Conservation (phyloP, 2,797 vertebrate species). For the Aselliscus stoliczkanus region DNA sequence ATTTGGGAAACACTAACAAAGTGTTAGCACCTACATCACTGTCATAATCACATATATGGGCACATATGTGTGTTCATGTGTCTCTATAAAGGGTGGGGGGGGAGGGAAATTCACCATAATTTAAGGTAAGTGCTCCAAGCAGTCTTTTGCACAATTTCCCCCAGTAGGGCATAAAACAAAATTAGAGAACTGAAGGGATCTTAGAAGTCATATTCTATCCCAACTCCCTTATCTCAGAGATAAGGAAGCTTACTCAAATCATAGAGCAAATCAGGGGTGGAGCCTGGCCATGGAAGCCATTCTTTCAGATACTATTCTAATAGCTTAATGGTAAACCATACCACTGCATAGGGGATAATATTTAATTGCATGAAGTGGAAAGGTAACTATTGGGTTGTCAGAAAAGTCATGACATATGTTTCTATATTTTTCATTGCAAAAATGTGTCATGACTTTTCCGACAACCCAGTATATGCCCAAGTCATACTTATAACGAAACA, state of each 20-base stretch:
- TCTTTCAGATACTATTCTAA: neutral
- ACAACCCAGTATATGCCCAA: neutral
- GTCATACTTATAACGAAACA: neutral
- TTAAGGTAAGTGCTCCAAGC: neutral
- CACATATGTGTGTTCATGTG: neutral
- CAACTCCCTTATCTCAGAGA: neutral
- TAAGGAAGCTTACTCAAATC: constrained; percentile 5
- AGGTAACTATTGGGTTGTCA: too few relatives aligned
- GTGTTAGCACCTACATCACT: neutral
- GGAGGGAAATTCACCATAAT: neutral
- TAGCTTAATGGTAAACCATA: neutral
- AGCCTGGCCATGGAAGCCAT: neutral
- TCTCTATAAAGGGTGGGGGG: neutral
- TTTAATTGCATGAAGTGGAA: constrained; percentile 17
- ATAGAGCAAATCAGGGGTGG: neutral
- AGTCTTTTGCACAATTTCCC: neutral
- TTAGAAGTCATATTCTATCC: neutral
- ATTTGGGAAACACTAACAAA: neutral
- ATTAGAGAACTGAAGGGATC: neutral
- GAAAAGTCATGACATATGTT: too few relatives aligned
- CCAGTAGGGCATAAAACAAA: neutral
- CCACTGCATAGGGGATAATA: neutral
- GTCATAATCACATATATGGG: neutral
- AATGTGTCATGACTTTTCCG: too few relatives aligned
- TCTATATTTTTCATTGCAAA: too few relatives aligned